Evolutionary conservation across 2,113 vertebrate genomes (phyloP), one percentile per base, ranked within the genome.

Genomic region (Sapayoa aenigma): DNA sequence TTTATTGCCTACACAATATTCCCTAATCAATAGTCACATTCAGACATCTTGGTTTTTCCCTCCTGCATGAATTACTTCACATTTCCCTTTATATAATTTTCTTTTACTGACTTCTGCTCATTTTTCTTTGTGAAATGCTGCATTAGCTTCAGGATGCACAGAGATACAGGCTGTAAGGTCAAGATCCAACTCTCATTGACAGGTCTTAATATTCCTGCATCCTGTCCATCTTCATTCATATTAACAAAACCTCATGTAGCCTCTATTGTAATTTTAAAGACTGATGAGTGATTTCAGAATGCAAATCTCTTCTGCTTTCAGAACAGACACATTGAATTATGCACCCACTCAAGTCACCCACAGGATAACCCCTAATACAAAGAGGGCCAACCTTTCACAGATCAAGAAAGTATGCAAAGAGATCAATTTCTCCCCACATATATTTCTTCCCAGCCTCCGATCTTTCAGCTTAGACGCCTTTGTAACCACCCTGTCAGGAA

Each of bases 221-320:
- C 63, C 82, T 77, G 46, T 55, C 44, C 65, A 74, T 41, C 60
- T 86, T 92, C 78, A 82, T 75, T 90, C 80, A 82, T 49, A 86
- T 58, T 90, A 90, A 91, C 73, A 84, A 96, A 96, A 86, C 83
- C 73, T 81, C 79, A 53, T 27, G 31, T 30, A 90, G 72, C 28
- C 37, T 71, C 72, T 42, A 41, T 53, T 91, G 87, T 94, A 66
- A 93, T 84, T 85, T 91, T 76, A 94, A 87, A 93, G 82, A 80
- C 53, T 81, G 65, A 67, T 55, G 88, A 87, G 82, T 71, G 72
- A 86, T 73, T 85, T 84, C 84, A 89, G 80, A 90, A 94, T 84
- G 76, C 60, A 92, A 90, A 95, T 82, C 19, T 78, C 60, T 84
- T 75, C 68, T 84, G 33, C 49, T 90, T 90, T 90, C 76, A 84